Conservation (phyloP, 2,797 vertebrate species). For the Eutrigla gurnardus region DNA sequence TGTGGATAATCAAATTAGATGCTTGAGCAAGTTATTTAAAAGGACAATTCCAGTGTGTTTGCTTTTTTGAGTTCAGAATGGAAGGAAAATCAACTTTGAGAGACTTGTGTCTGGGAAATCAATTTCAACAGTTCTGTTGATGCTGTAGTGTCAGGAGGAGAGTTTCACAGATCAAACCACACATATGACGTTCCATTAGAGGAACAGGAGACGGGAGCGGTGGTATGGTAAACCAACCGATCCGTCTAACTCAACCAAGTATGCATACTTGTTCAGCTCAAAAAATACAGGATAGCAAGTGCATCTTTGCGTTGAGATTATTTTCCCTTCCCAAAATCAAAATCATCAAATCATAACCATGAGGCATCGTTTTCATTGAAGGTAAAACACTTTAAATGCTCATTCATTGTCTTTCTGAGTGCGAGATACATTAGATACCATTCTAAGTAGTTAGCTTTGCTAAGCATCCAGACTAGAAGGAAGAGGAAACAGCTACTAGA, state of each 20-base stretch:
- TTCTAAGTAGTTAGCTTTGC: background rate
- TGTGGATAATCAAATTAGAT: background rate
- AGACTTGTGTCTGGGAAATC: background rate
- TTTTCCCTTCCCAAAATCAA: background rate
- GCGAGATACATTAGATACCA: background rate
- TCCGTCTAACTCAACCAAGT: background rate
- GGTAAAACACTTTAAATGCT: background rate
- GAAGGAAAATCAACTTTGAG: background rate
- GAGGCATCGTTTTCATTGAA: background rate
- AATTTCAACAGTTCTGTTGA: background rate
- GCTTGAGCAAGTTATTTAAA: background rate
- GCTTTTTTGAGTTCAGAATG: background rate
- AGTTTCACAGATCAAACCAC: background rate
- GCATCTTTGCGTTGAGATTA: background rate
- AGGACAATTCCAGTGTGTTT: background rate
- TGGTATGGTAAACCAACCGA: background rate
- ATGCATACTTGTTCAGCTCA: background rate
- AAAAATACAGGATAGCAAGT: no score
- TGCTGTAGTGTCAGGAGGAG: background rate
- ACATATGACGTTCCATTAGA: conserved; percentile 6
- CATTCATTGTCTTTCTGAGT: background rate
- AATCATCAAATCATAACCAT: background rate
- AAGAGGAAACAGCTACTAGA: background rate
- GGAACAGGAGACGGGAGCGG: background rate
- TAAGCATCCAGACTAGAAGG: background rate